Conservation (phyloP, 2,113 vertebrate genomes). For the Castor canadensis region DNA sequence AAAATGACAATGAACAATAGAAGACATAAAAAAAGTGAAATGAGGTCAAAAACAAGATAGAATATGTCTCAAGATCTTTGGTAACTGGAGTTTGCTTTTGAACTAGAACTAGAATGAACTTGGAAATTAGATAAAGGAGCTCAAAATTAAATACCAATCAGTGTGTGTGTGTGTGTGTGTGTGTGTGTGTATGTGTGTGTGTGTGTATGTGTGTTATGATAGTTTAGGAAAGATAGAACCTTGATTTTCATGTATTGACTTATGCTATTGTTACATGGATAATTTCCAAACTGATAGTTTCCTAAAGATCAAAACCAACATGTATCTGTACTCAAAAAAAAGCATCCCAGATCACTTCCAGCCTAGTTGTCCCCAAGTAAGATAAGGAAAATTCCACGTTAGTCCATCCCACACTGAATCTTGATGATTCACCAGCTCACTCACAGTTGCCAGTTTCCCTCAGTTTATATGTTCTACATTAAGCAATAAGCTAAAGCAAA, state of each 20-base stretch:
- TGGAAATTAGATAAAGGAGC: slow-evolving; percentile 16
- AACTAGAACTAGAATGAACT: slow-evolving; percentile 39
- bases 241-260: slow-evolving; percentile 31
- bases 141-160: slow-evolving; percentile 10
- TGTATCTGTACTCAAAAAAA: neutral
- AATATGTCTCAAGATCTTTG: neutral
- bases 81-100: slow-evolving; percentile 15
- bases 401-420: neutral
- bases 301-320: slow-evolving; percentile 44
- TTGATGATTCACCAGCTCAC: neutral
- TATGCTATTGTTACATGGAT: neutral
- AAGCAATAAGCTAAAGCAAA: neutral
- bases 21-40: neutral
- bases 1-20: neutral
- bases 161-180: neutral
- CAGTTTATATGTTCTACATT: neutral
- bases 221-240: neutral
- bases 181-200: neutral
- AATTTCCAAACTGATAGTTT: slow-evolving; percentile 47
- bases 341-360: neutral
- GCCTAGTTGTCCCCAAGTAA: neutral
- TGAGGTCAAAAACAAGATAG: slow-evolving; percentile 16
- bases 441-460: neutral
- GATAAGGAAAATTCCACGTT: neutral
- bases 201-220: accelerated